phyloP scores from a whole-genome alignment of 2,797 vertebrate genomes.

The Esox lucius region DNA sequence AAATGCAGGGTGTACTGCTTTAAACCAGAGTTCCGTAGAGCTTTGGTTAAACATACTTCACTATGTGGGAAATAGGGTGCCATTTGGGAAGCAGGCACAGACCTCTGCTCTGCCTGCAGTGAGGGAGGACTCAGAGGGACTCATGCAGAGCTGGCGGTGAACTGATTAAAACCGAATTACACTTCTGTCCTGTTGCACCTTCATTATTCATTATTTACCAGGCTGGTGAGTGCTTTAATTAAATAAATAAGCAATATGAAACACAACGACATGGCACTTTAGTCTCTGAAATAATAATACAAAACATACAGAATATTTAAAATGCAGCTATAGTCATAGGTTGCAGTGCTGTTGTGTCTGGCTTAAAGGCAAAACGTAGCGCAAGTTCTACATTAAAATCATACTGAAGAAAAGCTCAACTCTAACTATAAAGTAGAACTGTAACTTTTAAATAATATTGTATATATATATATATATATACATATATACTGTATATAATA shows the following conservation, averaged over 20 bases:
- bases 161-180: conserved; percentile 21
- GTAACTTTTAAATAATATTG: background rate
- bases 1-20: background rate
- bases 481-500: no score
- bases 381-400: background rate
- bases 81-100: background rate
- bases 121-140: background rate
- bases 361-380: background rate
- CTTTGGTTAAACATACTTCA: background rate
- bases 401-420: no score
- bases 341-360: background rate
- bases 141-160: conserved; percentile 4
- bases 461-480: no score
- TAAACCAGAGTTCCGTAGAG: background rate
- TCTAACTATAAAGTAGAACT: no score
- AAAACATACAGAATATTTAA: background rate
- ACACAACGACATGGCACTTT: background rate
- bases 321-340: background rate
- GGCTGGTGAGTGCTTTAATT: background rate
- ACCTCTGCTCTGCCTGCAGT: background rate
- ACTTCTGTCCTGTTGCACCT: background rate
- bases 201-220: background rate
- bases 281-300: background rate
- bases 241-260: background rate
- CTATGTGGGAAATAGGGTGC: background rate